These are phyloP conservation scores for Gasteruption jaculator DNA, from an alignment of 2,888 invertebrate species.

Conservation along the genomic window DNA sequence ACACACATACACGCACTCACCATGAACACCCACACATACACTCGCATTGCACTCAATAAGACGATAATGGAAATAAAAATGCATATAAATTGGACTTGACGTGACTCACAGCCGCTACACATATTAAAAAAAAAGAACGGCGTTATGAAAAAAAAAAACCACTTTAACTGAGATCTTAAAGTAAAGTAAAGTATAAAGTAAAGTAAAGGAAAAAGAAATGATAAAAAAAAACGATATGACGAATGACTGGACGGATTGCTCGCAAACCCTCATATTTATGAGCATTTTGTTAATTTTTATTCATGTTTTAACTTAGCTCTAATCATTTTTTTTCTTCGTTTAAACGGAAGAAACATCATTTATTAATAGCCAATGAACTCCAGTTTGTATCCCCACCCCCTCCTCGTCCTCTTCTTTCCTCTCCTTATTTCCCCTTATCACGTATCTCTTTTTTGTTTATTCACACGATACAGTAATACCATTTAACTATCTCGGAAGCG, in stretches of 20 bases:
- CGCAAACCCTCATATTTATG: constrained; percentile 46
- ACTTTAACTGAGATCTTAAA: constrained; percentile 9
- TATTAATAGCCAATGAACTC: no score
- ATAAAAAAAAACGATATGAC: constrained; percentile 10
- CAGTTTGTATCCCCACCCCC: constrained; percentile 7
- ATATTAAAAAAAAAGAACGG: constrained; percentile 11
- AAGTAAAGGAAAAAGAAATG: constrained; percentile 12
- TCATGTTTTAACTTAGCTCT: constrained; percentile 44
- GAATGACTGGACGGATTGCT: constrained; percentile 34
- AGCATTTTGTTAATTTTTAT: constrained; percentile 49
- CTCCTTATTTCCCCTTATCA: constrained; percentile 23
- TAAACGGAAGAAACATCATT: no score
- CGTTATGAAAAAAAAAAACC: constrained; percentile 11
- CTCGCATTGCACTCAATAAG: no score
- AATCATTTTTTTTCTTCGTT: constrained; percentile 35
- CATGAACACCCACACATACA: no score
- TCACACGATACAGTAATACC: no score
- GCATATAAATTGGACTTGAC: no score
- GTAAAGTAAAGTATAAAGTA: constrained; percentile 8
- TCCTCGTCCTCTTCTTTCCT: constrained; percentile 16
- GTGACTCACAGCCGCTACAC: no score
- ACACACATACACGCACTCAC: no score
- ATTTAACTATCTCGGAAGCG: no score
- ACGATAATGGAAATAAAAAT: no score
- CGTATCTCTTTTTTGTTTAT: no score